These are phyloP conservation scores for Cryptoblepharus egeriae DNA, from an alignment of 2,797 vertebrate genomes.

Conservation along the genomic window DNA sequence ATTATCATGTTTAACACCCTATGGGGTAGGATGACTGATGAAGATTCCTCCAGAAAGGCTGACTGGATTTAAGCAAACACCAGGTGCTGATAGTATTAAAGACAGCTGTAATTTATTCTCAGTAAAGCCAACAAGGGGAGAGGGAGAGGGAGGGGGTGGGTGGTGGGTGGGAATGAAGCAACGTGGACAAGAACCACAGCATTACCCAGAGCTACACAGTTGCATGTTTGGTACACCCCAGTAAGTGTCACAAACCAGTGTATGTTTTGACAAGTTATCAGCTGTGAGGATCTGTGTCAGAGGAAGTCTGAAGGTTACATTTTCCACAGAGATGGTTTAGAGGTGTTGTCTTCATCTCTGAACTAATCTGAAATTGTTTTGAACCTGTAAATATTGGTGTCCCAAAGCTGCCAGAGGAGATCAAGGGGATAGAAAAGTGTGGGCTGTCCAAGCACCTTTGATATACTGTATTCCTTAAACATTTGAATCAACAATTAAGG, in stretches of 20 bases:
- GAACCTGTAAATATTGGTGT: not conserved
- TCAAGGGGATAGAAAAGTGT: not conserved
- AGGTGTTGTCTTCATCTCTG: not conserved
- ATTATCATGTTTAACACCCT: not conserved
- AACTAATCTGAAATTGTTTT: too few species aligned
- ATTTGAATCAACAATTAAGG: too few species aligned
- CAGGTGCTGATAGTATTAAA: constrained; percentile 40
- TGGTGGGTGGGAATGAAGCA: not conserved
- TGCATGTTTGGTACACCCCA: too few species aligned
- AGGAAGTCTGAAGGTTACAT: not conserved
- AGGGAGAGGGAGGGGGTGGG: fast-evolving
- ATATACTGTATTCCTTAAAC: too few species aligned
- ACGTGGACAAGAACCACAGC: not conserved
- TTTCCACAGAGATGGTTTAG: too few species aligned
- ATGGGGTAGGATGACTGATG: not conserved
- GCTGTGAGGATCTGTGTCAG: not conserved
- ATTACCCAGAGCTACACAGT: not conserved
- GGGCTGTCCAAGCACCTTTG: not conserved
- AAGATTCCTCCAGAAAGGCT: not conserved
- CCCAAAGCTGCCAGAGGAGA: not conserved
- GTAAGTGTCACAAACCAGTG: too few species aligned
- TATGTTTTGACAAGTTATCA: not conserved
- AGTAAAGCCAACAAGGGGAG: not conserved
- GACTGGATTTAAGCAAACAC: constrained; percentile 28
- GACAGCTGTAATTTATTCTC: constrained; percentile 24